Base-by-base conservation (phyloP, 2,888 invertebrate species). In the Selenia dentaria region DNA sequence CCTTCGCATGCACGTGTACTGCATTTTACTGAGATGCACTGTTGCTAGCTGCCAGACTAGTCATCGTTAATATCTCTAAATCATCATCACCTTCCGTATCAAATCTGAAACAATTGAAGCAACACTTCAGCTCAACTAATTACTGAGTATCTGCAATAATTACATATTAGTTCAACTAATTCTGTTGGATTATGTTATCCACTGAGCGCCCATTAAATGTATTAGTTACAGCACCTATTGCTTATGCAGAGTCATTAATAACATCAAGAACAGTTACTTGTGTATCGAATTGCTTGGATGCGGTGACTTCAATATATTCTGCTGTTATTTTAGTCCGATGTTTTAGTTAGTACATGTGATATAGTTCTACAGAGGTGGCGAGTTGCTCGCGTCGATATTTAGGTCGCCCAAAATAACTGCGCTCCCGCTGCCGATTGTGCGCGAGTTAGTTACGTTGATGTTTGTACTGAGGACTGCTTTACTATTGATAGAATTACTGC, bases 341-440 rank as follows among this genome's bases (percentile, higher is more conserved):
- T 32, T 18, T 34, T 36, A 33, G 27, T 33, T 13, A 54, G 54
- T 54, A 42, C 56, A 52, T 59, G 51, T 9, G 71, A 66, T 72
- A 64, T 60, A 59, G 57, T 67, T 60, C 58, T 58, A 57, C 62
- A 54, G 66, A 67, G 60, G 64, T 63, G 62, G 57, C 56, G 67
- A 54, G 77, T 22, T 8, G 69, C 62, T 22, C 67, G 76, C 75
- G 70, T 71, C 70, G 79, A 82, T 84, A 90, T 90, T 87, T 86
- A 84, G 89, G 89, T 87, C 89, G 87, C 74, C 79, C 63, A 62
- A 90, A 89, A 89, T 89, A 90, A 75, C 84, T 70, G 53, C 60
- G 62, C 77, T 73, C 73, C 69, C 69, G 65, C 71, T 66, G 71
- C 68, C 67, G 67, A 62, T 67, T 74, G 67, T 67, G 67, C 65